Conservation (phyloP, 2,888 invertebrate species). For the Leptogaster cylindrica region DNA sequence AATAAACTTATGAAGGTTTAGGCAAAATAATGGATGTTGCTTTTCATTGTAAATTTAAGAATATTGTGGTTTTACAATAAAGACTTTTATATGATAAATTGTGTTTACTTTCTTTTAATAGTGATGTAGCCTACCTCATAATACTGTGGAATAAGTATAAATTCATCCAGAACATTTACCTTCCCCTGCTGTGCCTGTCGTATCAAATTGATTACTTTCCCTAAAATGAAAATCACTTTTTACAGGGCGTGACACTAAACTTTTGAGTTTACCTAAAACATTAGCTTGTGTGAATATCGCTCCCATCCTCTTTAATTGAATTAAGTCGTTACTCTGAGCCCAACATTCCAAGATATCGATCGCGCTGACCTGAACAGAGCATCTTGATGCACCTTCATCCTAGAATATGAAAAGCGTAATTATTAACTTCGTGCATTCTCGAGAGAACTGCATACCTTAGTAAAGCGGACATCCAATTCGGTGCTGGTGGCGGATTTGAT, state of each 20-base stretch:
- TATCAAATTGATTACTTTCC: constrained; percentile 60
- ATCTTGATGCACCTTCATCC: constrained; percentile 51
- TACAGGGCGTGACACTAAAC: constrained; percentile 57
- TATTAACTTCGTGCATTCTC: background rate
- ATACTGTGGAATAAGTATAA: constrained; percentile 61
- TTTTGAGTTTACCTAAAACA: constrained; percentile 54
- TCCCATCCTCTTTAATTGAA: too few species aligned
- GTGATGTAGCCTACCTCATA: constrained; percentile 59
- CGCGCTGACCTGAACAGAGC: constrained; percentile 56
- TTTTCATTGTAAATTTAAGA: background rate
- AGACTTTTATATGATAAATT: constrained; percentile 24
- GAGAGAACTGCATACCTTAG: constrained; percentile 52
- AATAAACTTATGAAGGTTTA: too few species aligned
- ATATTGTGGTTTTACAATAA: constrained; percentile 15
- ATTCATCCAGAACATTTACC: constrained; percentile 54
- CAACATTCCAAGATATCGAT: constrained; percentile 57
- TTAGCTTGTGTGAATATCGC: constrained; percentile 57
- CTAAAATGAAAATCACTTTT: constrained; percentile 55
- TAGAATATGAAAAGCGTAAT: constrained; percentile 39
- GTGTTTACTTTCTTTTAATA: constrained; percentile 57
- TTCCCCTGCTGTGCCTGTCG: constrained; percentile 56
- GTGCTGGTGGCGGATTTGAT: constrained; percentile 55
- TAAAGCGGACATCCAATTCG: constrained; percentile 56
- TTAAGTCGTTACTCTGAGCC: constrained; percentile 57
- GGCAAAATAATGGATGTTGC: background rate